Base-by-base conservation (phyloP, 2,888 invertebrate species). In the Dicyrtoma fusca region DNA sequence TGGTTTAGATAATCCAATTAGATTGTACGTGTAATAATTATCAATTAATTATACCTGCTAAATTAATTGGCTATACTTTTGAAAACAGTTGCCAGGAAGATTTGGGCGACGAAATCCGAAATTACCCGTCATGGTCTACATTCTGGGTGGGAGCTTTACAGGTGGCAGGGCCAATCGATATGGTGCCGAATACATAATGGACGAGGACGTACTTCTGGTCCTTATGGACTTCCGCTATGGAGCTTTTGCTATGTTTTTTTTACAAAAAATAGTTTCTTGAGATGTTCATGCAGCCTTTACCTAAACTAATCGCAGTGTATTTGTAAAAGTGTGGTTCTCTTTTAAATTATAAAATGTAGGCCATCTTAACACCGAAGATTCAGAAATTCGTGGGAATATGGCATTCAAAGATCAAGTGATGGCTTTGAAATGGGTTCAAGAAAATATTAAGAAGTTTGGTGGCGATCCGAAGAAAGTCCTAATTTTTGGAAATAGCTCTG, bases 371-470 rank as follows among this genome's bases (percentile, higher is more conserved):
- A 63, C 71, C 1, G 71, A 71, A 45, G 71, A 71, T 44, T 23
- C 14, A 1, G 71, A 53, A 55, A 71, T 71, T 14, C 23, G 62
- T 2, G 71, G 71, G 8, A 71, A 71, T 34, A 25, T 42, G 42
- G 71, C 63, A 0, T 71, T 63, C 21, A 63, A 71, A 25, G 71
- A 71, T 55, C 71, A 71, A 51, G 71, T 63, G 19, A 19, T 53
- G 8, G 62, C 70, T 3, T 51, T 70, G 1, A 45, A 42, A 47
- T 70, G 70, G 70, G 70, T 70, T 11, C 62, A 63, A 55, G 53
- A 71, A 10, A 51, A 71, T 11, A 71, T 71, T 44, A 21, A 14
- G 23, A 71, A 63, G n/a, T 71, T 71, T 44, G 71, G 71, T 21
- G 71, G 71, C 3, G 61, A 71, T 19, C 63, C 51, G 1, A 53